Percentiles rank a stretch among this genome's conserved stretches.
Evolutionary conservation across 2,113 vertebrate genomes (phyloP).

Genomic region (Myotis yumanensis): DNA sequence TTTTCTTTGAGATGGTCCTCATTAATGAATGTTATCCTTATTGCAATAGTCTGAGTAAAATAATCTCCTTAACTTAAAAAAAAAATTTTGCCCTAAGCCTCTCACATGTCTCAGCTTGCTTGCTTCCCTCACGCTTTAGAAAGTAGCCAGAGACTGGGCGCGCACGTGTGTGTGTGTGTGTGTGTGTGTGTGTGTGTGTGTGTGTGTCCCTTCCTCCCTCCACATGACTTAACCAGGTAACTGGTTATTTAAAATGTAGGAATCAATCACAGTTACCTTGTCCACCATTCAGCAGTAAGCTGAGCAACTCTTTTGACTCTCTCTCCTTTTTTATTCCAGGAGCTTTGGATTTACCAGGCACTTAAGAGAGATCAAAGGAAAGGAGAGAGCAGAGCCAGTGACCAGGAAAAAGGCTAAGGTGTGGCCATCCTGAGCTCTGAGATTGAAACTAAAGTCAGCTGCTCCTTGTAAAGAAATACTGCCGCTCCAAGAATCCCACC

Average conservation of each 20-base stretch:
- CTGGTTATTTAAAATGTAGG: not conserved
- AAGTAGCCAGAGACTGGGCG: not conserved
- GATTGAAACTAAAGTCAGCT: not conserved
- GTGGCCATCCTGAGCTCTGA: not conserved
- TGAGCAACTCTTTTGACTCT: not conserved
- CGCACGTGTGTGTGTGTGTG: not conserved
- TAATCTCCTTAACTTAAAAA: not conserved
- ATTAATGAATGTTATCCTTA: not conserved
- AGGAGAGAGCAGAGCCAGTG: not conserved
- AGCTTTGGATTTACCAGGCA: not conserved
- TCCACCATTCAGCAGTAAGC: accelerated
- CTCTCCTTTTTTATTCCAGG: not conserved
- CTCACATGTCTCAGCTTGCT: not conserved
- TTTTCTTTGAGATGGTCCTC: not conserved
- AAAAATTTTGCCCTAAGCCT: not conserved
- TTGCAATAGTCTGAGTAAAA: not conserved
- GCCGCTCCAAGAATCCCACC: not conserved
- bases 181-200: not conserved
- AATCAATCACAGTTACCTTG: not conserved
- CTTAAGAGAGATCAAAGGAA: not conserved
- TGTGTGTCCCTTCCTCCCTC: not conserved
- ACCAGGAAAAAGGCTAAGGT: not conserved
- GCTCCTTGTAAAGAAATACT: not conserved
- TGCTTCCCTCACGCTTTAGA: not conserved
- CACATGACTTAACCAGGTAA: not conserved